Percentiles rank a stretch among this genome's conserved stretches.
These are phyloP conservation scores for Drosophila dives DNA, from an alignment of 2,888 invertebrate genomes.

Conservation along the genomic window DNA sequence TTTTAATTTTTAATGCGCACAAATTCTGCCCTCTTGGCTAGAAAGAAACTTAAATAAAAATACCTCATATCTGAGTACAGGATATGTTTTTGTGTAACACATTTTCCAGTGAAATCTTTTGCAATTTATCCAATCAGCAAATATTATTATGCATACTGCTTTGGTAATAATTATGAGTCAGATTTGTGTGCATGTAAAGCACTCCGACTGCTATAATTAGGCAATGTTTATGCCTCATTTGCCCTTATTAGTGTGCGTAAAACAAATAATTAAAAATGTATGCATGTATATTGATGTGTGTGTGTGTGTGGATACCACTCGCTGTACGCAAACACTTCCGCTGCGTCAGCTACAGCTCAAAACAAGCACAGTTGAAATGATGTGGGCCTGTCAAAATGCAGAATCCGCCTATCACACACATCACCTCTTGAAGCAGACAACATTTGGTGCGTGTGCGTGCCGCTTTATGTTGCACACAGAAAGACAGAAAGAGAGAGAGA, in stretches of 20 bases:
- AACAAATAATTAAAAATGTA: constrained; percentile 74
- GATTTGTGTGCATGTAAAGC: constrained; percentile 9
- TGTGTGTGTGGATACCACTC: constrained; percentile 21
- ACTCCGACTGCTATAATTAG: constrained; percentile 63
- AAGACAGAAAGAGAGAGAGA: too few species aligned
- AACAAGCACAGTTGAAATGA: constrained; percentile 70
- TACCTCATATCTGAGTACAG: background rate
- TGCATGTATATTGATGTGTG: constrained; percentile 33
- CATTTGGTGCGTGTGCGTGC: constrained; percentile 10
- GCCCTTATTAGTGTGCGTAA: constrained; percentile 75
- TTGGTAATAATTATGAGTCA: constrained; percentile 20
- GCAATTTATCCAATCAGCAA: background rate
- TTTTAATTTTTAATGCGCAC: background rate
- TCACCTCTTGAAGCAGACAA: constrained; percentile 15
- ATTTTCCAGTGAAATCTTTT: background rate
- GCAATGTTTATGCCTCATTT: constrained; percentile 78
- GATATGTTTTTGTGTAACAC: background rate
- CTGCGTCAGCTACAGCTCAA: constrained; percentile 67
- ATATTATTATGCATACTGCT: background rate
- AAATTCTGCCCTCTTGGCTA: background rate
- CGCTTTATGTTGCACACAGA: constrained; percentile 27
- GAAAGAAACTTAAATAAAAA: background rate
- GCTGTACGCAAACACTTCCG: constrained; percentile 67
- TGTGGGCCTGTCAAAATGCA: constrained; percentile 75
- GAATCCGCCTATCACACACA: constrained; percentile 37